Conservation (phyloP, 2,888 invertebrate species). For the Myathropa florea region DNA sequence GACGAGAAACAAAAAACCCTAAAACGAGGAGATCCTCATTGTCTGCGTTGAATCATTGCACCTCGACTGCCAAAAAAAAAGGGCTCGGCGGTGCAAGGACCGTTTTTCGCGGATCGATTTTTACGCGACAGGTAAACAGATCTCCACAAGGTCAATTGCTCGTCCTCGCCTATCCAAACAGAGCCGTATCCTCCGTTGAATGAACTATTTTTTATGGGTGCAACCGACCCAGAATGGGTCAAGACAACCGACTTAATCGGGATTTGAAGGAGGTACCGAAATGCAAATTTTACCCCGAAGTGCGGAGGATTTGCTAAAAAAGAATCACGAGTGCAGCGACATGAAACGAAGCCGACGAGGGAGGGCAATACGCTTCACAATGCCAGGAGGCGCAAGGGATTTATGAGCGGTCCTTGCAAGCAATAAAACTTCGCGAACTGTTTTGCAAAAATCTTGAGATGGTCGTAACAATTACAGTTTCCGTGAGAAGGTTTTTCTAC, state of each 20-base stretch:
- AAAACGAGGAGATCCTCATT: neutral
- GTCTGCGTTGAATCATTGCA: slow-evolving; percentile 8
- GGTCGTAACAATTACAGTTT: neutral
- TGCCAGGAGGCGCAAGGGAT: slow-evolving; percentile 32
- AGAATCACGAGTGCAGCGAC: neutral
- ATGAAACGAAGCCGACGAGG: neutral
- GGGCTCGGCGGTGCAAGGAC: neutral
- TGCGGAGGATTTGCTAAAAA: neutral
- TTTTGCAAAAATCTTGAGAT: neutral
- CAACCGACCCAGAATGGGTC: neutral
- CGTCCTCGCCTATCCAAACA: slow-evolving; percentile 11
- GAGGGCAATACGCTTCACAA: slow-evolving; percentile 1
- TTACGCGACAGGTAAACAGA: slow-evolving; percentile 45
- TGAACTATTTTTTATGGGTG: neutral
- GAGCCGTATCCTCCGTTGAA: neutral
- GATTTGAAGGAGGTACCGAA: neutral
- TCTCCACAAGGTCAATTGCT: neutral
- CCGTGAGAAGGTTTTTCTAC: too few species aligned
- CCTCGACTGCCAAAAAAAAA: slow-evolving; percentile 6
- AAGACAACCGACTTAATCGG: slow-evolving; percentile 33
- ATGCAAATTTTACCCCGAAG: slow-evolving; percentile 15
- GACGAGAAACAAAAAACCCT: slow-evolving; percentile 11
- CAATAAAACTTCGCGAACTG: neutral
- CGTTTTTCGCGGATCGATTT: slow-evolving; percentile 6
- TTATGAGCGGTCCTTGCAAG: slow-evolving; percentile 10